These are phyloP conservation scores for Oryzias celebensis DNA, from an alignment of 2,113 vertebrate genomes.

Conservation along the genomic window DNA sequence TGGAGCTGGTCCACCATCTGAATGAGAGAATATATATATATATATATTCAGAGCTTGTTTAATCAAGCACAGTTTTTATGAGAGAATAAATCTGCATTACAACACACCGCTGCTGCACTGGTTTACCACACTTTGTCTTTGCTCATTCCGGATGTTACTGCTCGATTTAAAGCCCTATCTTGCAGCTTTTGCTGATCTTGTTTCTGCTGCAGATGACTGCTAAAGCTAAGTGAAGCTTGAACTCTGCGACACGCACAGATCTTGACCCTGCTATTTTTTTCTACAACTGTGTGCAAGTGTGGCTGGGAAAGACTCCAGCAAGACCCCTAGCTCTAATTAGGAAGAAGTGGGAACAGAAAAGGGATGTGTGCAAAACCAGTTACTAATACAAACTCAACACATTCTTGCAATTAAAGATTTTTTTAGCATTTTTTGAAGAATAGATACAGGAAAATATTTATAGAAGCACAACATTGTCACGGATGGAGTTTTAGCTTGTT, in stretches of 20 bases:
- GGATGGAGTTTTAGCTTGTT: no score
- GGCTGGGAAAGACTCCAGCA: neutral
- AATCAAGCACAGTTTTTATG: conserved; percentile 61
- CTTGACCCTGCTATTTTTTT: conserved; percentile 23
- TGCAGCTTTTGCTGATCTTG: conserved; percentile 49
- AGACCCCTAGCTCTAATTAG: no score
- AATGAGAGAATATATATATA: conserved; percentile 48
- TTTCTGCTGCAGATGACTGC: conserved; percentile 41
- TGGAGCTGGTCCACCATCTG: conserved; percentile 49
- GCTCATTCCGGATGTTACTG: conserved; percentile 51
- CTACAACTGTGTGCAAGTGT: conserved; percentile 17
- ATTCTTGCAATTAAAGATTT: no score
- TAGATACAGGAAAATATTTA: no score
- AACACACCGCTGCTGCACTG: conserved; percentile 49
- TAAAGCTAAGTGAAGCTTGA: conserved; percentile 37
- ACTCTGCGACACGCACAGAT: conserved; percentile 30
- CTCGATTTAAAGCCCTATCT: conserved; percentile 54
- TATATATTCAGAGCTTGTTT: conserved; percentile 42
- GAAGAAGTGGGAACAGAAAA: no score
- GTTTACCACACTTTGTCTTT: conserved; percentile 45
- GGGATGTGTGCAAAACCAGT: no score
- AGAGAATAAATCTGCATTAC: conserved; percentile 69
- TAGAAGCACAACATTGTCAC: no score
- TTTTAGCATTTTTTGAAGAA: no score
- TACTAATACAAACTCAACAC: no score